Conservation (phyloP, 2,797 vertebrate species). For the Mus caroli region DNA sequence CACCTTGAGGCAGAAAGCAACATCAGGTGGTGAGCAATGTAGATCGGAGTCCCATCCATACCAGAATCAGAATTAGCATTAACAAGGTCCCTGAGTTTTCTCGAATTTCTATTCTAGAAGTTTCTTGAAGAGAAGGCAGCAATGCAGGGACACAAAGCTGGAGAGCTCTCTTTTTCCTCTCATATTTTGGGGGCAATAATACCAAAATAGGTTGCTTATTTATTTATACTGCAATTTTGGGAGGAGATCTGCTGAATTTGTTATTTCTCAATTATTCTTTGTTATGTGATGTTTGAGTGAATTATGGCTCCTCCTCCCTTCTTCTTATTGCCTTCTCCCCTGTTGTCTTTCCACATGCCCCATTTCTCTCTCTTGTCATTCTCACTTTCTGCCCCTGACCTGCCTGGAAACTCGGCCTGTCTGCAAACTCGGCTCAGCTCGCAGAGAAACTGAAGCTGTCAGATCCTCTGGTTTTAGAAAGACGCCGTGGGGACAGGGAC, state of each 20-base stretch:
- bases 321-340: too few relatives aligned
- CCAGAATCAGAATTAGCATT: neutral
- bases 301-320: neutral
- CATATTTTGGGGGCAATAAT: neutral
- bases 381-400: neutral
- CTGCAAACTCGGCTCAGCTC: slow-evolving; percentile 87
- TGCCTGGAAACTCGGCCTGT: neutral
- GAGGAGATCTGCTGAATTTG: slow-evolving; percentile 6
- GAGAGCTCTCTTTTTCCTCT: neutral
- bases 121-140: neutral
- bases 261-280: neutral
- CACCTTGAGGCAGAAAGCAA: neutral
- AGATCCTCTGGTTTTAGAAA: slow-evolving; percentile 90
- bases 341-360: neutral
- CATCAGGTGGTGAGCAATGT: neutral
- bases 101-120: neutral
- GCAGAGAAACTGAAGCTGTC: slow-evolving; percentile 92
- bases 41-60: neutral
- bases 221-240: slow-evolving; percentile 29
- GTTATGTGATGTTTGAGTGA: neutral
- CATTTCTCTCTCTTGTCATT: neutral
- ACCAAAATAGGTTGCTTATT: neutral
- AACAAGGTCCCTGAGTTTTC: neutral
- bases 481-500: slow-evolving; percentile 70
- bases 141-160: neutral